Evolutionary conservation across 2,113 vertebrate genomes (phyloP).

Genomic region (Pithys albifrons): DNA sequence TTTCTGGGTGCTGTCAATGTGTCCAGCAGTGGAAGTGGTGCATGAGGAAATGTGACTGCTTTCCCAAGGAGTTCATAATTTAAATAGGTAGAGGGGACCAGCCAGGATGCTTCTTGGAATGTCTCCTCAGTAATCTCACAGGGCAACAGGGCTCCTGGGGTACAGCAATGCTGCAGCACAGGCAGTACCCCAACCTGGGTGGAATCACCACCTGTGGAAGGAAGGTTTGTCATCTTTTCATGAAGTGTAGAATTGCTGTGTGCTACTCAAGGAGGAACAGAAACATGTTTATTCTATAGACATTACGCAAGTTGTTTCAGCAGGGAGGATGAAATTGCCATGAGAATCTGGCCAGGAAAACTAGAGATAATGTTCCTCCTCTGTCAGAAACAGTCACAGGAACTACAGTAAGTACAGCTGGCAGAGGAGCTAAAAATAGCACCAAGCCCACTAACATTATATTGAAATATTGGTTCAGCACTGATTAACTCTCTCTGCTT

Average conservation of each 20-base stretch:
- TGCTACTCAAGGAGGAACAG: neutral
- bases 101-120: neutral
- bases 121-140: no score
- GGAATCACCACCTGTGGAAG: neutral
- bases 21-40: fast-evolving
- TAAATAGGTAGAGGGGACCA: neutral
- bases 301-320: fast-evolving
- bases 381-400: neutral
- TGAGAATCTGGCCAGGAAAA: neutral
- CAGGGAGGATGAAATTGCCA: neutral
- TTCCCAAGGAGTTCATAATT: neutral
- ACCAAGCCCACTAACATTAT: neutral
- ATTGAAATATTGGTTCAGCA: constrained; percentile 18
- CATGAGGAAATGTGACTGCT: neutral
- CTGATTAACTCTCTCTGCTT: constrained; percentile 20
- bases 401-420: neutral
- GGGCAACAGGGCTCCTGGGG: neutral
- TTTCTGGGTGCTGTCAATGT: fast-evolving
- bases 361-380: neutral
- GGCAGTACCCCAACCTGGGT: neutral
- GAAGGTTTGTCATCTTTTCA: neutral
- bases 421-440: constrained; percentile 34
- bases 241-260: fast-evolving
- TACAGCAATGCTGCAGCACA: fast-evolving
- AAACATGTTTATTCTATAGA: fast-evolving